Evolutionary conservation across 2,113 vertebrate species (phyloP), one percentile per base, ranked within the genome.

Genomic region (Eudyptes chrysolophus): DNA sequence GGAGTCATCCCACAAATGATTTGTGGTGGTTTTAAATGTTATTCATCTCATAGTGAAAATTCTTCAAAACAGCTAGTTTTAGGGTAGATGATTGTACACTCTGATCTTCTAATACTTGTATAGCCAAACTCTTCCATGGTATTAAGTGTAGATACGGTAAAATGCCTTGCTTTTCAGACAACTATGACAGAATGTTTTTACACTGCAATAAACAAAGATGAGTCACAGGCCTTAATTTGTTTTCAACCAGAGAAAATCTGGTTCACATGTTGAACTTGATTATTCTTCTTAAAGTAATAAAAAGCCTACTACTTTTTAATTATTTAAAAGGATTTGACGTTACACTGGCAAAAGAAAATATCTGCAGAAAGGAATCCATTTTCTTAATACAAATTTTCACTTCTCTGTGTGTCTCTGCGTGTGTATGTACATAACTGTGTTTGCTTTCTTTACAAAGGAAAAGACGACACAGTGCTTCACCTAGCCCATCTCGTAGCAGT

Each of bases 381-480:
- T 75, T 48, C 44, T 84, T 11, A 91, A 38, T 11, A 13, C 1
- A 2, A 1, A 0, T 40, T 91, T 62, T 61, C 51, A 16, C 22
- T 68, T 12, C 34, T 17, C 2, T 46, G 6, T 30, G 6, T 70
- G 38, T 55, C 2, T 38, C 3, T 48, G 38, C 8, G 24, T 16
- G 46, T 57, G 13, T 62, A 4, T 36, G 3, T 77, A 8, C 2
- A 1, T 60, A 84, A 87, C 25, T 60, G 16, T 11, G 5, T 16
- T 6, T 62, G 25, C 16, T 81, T 68, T 36, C 51, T 92, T 97
- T 91, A 24, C 65, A 66, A 94, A 99, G 99, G 98, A 99, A 99
- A 94, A 98, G 99, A 49, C 98, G 99, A 61, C 99, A 99, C 97
- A 99, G 99, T 46, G 95, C 98, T 3, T 99, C 99, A 8, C 99